Evolutionary conservation across 2,888 invertebrate genomes (phyloP).

Genomic region (Cryptocheilus praepositus): DNA sequence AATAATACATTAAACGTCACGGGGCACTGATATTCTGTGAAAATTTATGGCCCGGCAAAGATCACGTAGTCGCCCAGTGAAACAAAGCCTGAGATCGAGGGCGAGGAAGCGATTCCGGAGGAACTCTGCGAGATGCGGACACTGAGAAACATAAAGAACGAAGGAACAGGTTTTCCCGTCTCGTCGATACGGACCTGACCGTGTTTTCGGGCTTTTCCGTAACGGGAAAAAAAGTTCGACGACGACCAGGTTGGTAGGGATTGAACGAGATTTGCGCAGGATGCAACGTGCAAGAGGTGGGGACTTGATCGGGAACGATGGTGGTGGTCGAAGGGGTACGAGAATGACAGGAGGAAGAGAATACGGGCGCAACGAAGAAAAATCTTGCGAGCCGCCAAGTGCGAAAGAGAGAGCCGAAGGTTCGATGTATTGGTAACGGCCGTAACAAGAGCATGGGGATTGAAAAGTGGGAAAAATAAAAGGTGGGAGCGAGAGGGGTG

Average conservation of each 20-base stretch:
- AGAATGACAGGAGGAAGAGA: slow-evolving; percentile 30
- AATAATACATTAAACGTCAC: too few species aligned
- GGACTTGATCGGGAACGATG: slow-evolving; percentile 27
- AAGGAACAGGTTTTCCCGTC: slow-evolving; percentile 33
- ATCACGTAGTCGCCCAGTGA: too few species aligned
- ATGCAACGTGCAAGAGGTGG: slow-evolving; percentile 32
- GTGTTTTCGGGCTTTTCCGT: slow-evolving; percentile 50
- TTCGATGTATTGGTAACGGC: slow-evolving; percentile 3
- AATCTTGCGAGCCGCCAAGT: background rate
- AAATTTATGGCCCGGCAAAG: slow-evolving; percentile 7
- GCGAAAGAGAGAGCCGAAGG: background rate
- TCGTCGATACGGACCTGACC: slow-evolving; percentile 54
- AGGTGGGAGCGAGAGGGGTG: background rate
- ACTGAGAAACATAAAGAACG: slow-evolving; percentile 13
- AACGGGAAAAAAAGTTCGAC: slow-evolving; percentile 29
- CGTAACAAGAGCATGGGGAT: slow-evolving; percentile 10
- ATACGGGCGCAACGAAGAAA: slow-evolving; percentile 3
- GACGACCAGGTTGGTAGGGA: slow-evolving; percentile 56
- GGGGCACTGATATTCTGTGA: slow-evolving; percentile 2
- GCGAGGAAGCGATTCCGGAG: too few species aligned
- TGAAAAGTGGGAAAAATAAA: slow-evolving; percentile 10
- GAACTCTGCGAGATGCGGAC: too few species aligned
- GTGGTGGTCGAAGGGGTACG: slow-evolving; percentile 26
- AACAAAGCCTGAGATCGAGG: too few species aligned
- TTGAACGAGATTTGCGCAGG: slow-evolving; percentile 53